Base-by-base conservation (phyloP, 2,797 vertebrate species). In the Coranthus polyacanthus region DNA sequence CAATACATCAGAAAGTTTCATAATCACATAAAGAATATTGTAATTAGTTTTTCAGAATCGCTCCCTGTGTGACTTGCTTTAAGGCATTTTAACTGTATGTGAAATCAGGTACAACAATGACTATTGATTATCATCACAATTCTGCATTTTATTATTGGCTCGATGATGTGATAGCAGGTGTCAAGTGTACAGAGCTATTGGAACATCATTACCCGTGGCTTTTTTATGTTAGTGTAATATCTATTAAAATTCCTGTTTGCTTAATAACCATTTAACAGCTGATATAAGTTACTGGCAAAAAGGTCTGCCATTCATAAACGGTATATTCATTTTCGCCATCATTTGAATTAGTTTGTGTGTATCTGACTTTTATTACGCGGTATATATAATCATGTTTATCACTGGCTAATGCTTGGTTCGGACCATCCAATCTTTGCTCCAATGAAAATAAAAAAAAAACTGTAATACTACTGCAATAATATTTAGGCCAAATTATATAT, bases 21-120 rank as follows among this genome's bases (percentile, higher is more conserved):
- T 81, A 81, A 86, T 86, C 60, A 83, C 80, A 81, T 76, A 52
- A 54, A 80, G 22, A 71, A 77, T 54, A 73, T 83, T 82, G 76
- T 86, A 81, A 83, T 74, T 57, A 81, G 83, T 54, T 65, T 68
- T 8, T 75, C 13, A 55, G 47, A 56, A 75, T 18, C 17, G 10
- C 45, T 56, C 58, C 47, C 50, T 36, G 24, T 58, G 49, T 53
- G 53, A 65, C 68, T 82, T 79, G 58, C 52, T 75, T 75, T 36
- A 52, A 77, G 70, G 39, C 57, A 67, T 70, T 68, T 76, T 58
- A 38, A 68, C 46, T 79, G 43, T 11, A 52, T 56, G 65, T 82
- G 63, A 86, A 79, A 84, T 73, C 53, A 70, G 49, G 57, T 68
- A 57, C 79, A 84, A 77, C 42, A 44, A 68, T 61, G 53, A 60